These are phyloP conservation scores for Oscheius myriophilus DNA, from an alignment of 2,888 invertebrate species.

Conservation along the genomic window DNA sequence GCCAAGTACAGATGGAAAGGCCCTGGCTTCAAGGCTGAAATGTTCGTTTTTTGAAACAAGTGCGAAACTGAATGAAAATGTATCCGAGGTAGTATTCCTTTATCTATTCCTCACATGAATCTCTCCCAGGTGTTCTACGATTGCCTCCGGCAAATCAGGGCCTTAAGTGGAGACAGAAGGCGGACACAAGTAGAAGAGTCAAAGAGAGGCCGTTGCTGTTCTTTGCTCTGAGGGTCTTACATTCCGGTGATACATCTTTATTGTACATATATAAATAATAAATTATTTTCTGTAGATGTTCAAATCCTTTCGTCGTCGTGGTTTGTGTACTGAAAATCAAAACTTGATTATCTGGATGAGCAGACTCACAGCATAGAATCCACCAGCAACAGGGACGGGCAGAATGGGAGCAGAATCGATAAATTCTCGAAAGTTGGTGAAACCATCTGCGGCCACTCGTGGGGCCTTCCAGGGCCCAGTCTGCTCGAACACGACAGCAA, in stretches of 20 bases:
- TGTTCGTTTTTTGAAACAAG: constrained; percentile 99
- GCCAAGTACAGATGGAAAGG: constrained; percentile 84
- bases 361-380: constrained; percentile 22
- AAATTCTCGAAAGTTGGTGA: constrained; percentile 28
- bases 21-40: constrained; percentile 82
- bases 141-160: constrained; percentile 22
- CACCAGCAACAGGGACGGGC: constrained; percentile 12
- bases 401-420: background rate
- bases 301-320: constrained; percentile 14
- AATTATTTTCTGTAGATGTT: constrained; percentile 4
- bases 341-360: background rate
- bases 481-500: constrained; percentile 44
- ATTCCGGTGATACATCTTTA: background rate
- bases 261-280: constrained; percentile 9
- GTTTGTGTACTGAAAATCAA: constrained; percentile 23
- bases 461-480: constrained; percentile 38
- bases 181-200: background rate
- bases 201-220: constrained; percentile 6
- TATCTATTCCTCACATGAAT: constrained; percentile 74
- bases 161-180: background rate
- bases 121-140: constrained; percentile 81
- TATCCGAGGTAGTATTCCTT: constrained; percentile 82
- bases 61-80: constrained; percentile 99
- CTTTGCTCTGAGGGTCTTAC: constrained; percentile 1
- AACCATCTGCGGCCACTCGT: constrained; percentile 36